These are phyloP conservation scores for Labia minor DNA, from an alignment of 2,888 invertebrate genomes.

Conservation along the genomic window DNA sequence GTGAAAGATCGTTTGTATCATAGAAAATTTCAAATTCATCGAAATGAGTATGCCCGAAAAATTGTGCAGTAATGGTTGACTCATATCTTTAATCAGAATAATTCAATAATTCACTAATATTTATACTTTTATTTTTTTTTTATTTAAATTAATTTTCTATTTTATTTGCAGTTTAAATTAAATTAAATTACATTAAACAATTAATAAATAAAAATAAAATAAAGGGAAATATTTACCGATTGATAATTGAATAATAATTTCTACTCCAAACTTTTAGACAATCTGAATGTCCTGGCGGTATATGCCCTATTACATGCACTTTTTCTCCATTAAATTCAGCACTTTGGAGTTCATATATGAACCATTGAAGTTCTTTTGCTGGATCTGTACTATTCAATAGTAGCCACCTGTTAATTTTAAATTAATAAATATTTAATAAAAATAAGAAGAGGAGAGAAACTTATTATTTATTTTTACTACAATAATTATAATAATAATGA, in stretches of 20 bases:
- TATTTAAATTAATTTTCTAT: too few relatives aligned
- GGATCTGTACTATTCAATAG: constrained; percentile 92
- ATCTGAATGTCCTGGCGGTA: constrained; percentile 87
- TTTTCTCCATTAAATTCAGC: constrained; percentile 90
- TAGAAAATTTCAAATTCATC: constrained; percentile 92
- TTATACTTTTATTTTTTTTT: not conserved
- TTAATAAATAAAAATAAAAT: too few relatives aligned
- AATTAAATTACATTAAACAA: too few relatives aligned
- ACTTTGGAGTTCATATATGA: constrained; percentile 84
- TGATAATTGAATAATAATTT: constrained; percentile 81
- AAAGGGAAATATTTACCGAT: constrained; percentile 49
- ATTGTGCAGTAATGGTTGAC: constrained; percentile 79
- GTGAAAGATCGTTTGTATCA: constrained; percentile 66
- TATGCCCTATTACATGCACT: constrained; percentile 93
- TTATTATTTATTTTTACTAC: not conserved
- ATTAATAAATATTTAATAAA: not conserved
- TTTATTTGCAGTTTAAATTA: too few relatives aligned
- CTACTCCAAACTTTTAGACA: constrained; percentile 92
- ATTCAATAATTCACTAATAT: constrained; percentile 16
- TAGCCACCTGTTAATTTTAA: constrained; percentile 63
- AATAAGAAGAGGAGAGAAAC: not conserved
- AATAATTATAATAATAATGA: not conserved
- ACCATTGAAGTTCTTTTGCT: constrained; percentile 88
- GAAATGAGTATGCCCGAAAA: constrained; percentile 87
- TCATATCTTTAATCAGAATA: constrained; percentile 50